Percentiles rank a stretch among this genome's conserved stretches.
These are phyloP conservation scores for Ephydatia muelleri DNA, from an alignment of 37 sponge, comb jelly and placozoan species.

Conservation along the genomic window DNA sequence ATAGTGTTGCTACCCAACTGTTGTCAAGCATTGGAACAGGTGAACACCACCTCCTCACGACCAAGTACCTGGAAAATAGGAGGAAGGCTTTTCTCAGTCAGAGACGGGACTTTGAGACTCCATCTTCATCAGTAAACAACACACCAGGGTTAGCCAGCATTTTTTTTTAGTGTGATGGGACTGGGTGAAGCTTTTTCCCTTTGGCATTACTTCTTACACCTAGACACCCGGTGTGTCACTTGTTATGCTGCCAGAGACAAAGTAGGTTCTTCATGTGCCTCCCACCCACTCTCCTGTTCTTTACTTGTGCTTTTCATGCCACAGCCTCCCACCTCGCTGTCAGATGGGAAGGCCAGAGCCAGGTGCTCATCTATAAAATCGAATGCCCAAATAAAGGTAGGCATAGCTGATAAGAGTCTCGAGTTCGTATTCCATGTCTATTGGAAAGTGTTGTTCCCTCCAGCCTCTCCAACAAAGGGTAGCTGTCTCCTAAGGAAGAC, in stretches of 20 bases:
- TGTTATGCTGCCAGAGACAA: conserved; percentile 41
- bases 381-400: conserved; percentile 20
- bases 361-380: conserved; percentile 47
- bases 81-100: conserved; percentile 22
- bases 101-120: conserved; percentile 17
- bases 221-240: conserved; percentile 48
- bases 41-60: conserved; percentile 35
- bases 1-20: conserved; percentile 3
- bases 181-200: not conserved
- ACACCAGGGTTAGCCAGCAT: not conserved
- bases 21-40: conserved; percentile 24
- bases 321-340: conserved; percentile 28
- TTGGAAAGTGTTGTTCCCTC: not conserved
- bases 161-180: not conserved
- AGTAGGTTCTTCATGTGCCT: not conserved
- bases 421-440: not conserved
- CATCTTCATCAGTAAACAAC: not conserved
- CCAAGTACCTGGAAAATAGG: conserved; percentile 45
- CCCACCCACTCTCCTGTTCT: not conserved
- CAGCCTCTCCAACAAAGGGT: too few species aligned
- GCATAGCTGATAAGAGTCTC: not conserved
- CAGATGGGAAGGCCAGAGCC: conserved; percentile 47
- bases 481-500: too few species aligned
- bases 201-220: not conserved
- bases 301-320: not conserved